phyloP scores from a whole-genome alignment of 2,888 invertebrate species.

The Calameuta idolon region DNA sequence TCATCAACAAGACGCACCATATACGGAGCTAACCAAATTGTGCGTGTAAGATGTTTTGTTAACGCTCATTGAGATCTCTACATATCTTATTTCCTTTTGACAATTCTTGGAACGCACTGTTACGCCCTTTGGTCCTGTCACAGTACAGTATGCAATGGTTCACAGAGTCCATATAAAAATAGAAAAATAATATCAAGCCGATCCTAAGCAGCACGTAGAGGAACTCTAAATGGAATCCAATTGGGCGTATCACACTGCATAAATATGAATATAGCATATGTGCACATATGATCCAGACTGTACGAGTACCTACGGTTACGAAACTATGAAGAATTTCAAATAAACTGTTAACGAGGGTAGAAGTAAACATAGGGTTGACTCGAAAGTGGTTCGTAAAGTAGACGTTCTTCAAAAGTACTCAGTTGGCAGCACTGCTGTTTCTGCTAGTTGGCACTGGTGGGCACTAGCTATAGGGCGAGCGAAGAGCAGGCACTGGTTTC shows the following conservation, averaged over 20 bases:
- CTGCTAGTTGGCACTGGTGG: not conserved
- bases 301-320: not conserved
- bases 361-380: not conserved
- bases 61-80: not conserved
- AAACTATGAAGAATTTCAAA: not conserved
- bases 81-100: not conserved
- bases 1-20: slow-evolving; percentile 17
- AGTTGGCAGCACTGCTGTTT: not conserved
- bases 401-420: not conserved
- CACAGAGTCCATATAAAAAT: not conserved
- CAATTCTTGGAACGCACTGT: not conserved
- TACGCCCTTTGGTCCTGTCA: not conserved
- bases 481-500: slow-evolving; percentile 10
- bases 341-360: not conserved
- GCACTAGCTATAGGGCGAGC: not conserved
- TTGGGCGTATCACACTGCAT: not conserved
- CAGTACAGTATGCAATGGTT: not conserved
- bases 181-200: not conserved
- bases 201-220: not conserved
- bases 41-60: slow-evolving; percentile 1
- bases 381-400: not conserved
- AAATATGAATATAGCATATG: not conserved
- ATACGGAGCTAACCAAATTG: slow-evolving; percentile 11
- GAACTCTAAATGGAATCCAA: not conserved
- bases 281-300: not conserved